These are phyloP conservation scores for Calliphora vicina DNA, from an alignment of 1,140 invertebrate species.

Conservation along the genomic window DNA sequence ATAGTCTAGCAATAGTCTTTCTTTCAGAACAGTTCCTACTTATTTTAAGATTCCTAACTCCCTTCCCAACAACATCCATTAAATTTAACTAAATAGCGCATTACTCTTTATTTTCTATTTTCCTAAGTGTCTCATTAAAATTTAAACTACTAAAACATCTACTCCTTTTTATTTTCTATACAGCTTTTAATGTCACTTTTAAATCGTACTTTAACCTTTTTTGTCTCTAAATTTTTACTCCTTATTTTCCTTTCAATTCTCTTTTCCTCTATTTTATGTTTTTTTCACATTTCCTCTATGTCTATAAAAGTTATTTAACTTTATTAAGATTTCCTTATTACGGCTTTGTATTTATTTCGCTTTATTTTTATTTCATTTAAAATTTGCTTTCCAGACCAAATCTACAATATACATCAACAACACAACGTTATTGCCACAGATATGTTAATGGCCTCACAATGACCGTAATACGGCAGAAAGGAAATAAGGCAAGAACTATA, in stretches of 20 bases:
- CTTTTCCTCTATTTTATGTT: not conserved
- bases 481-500: not conserved
- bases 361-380: not conserved
- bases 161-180: not conserved
- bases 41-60: too few relatives aligned
- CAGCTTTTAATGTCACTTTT: not conserved
- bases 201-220: slow-evolving; percentile 5
- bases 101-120: not conserved
- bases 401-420: not conserved
- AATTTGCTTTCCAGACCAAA: not conserved
- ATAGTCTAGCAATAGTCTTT: too few relatives aligned
- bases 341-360: not conserved
- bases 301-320: slow-evolving; percentile 4
- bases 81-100: too few relatives aligned
- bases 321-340: slow-evolving; percentile 17
- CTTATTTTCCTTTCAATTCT: not conserved
- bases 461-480: not conserved
- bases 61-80: too few relatives aligned
- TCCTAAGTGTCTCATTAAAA: slow-evolving; percentile 21
- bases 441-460: slow-evolving; percentile 31
- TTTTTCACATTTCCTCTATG: not conserved
- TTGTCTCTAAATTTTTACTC: not conserved
- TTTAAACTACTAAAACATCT: slow-evolving; percentile 6
- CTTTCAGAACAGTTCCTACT: too few relatives aligned
- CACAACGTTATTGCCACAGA: not conserved